Conservation (phyloP, 2,888 invertebrate species). For the Apotomis turbidana region DNA sequence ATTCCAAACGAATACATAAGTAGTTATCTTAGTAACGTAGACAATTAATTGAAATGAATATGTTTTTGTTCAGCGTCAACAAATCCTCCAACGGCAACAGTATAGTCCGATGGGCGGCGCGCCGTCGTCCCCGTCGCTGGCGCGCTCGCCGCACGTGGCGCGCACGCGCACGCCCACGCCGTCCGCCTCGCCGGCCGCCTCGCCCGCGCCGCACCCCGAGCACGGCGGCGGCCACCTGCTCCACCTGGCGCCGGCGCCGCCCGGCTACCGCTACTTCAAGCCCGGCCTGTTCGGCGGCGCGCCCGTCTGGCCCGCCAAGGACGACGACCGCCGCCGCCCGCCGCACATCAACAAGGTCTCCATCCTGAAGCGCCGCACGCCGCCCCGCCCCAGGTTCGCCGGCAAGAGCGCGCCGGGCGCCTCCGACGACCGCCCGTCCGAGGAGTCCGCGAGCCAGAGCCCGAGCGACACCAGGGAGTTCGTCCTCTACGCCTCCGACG, state of each 20-base stretch:
- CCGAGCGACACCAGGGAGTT: constrained; percentile 86
- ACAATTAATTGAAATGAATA: not conserved
- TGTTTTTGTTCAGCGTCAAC: constrained; percentile 65
- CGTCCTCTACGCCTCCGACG: constrained; percentile 85
- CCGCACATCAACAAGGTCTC: constrained; percentile 81
- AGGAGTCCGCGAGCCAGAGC: constrained; percentile 78
- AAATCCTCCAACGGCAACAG: constrained; percentile 78
- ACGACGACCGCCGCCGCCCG: constrained; percentile 66
- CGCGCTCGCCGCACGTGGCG: constrained; percentile 83
- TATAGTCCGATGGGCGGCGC: constrained; percentile 81
- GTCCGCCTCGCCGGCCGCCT: constrained; percentile 71
- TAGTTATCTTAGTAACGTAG: not conserved
- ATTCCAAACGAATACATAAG: not conserved
- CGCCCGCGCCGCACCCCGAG: constrained; percentile 64
- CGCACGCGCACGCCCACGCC: constrained; percentile 77
- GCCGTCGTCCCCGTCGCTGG: constrained; percentile 83
- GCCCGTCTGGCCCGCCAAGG: constrained; percentile 85
- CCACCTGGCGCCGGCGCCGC: constrained; percentile 83
- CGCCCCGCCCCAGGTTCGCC: constrained; percentile 79
- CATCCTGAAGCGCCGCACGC: constrained; percentile 84
- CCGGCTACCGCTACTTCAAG: constrained; percentile 85
- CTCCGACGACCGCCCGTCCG: constrained; percentile 45
- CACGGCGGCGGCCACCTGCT: constrained; percentile 73
- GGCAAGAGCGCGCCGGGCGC: constrained; percentile 61
- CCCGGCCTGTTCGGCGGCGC: constrained; percentile 87